Conservation (phyloP, 2,113 vertebrate genomes). For the Stercorarius parasiticus region DNA sequence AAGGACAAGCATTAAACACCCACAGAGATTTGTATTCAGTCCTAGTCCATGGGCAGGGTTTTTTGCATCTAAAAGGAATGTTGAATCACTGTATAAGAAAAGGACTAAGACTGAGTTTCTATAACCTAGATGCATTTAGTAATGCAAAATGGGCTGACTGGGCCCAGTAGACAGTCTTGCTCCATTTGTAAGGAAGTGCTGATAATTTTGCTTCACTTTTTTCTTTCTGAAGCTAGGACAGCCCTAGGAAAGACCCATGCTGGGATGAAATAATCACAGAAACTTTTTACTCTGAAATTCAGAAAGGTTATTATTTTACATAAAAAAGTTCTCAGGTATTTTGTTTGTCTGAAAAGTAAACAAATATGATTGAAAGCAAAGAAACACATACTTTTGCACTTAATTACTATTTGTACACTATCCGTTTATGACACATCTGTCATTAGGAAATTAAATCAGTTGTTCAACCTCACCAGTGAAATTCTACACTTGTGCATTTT, state of each 20-base stretch:
- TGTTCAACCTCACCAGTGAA: slow-evolving; percentile 39
- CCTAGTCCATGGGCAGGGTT: neutral
- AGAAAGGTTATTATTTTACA: neutral
- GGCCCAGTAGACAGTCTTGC: neutral
- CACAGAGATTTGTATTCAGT: neutral
- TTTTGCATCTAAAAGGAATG: neutral
- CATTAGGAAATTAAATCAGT: slow-evolving; percentile 63
- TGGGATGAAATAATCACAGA: neutral
- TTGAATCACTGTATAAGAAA: neutral
- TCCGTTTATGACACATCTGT: slow-evolving; percentile 26
- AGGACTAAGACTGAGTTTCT: neutral
- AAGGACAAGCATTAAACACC: neutral
- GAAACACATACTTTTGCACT: neutral
- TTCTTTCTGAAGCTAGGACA: neutral
- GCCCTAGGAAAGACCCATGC: neutral
- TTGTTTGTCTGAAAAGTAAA: neutral
- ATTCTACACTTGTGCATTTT: slow-evolving; percentile 26
- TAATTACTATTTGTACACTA: slow-evolving; percentile 48
- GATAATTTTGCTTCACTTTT: neutral
- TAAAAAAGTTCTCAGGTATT: neutral
- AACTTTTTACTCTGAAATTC: neutral
- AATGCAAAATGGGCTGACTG: neutral
- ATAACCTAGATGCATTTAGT: neutral
- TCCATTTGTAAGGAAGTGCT: neutral
- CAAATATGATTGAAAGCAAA: neutral